These are phyloP conservation scores for Parnassius mnemosyne DNA, from an alignment of 2,888 invertebrate species.

Conservation along the genomic window DNA sequence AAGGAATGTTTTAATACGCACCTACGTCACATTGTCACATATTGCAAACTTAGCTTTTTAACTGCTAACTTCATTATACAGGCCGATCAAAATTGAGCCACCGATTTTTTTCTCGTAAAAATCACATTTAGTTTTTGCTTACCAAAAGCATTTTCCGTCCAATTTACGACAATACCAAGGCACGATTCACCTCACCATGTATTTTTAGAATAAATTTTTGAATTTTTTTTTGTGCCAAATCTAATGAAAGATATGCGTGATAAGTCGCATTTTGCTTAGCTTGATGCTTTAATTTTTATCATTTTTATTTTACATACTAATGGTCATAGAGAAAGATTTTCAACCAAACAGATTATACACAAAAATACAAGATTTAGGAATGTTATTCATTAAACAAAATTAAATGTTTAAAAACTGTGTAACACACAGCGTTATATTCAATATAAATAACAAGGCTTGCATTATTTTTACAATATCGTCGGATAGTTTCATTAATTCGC, in stretches of 20 bases:
- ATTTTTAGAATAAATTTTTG: conserved; percentile 15
- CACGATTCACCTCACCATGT: conserved; percentile 28
- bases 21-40: conserved; percentile 6
- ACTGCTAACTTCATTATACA: conserved; percentile 5
- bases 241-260: conserved; percentile 27
- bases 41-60: not conserved
- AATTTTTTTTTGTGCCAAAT: conserved; percentile 25
- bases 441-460: no score
- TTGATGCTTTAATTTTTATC: conserved; percentile 4
- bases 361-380: conserved; percentile 5
- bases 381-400: not conserved
- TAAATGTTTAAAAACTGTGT: no score
- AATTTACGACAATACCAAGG: conserved; percentile 32
- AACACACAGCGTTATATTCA: no score
- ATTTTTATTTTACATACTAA: not conserved
- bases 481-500: no score
- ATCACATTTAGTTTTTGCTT: conserved; percentile 8
- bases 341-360: not conserved
- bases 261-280: conserved; percentile 24
- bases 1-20: conserved; percentile 12
- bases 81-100: conserved; percentile 16
- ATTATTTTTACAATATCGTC: no score
- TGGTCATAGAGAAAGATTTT: not conserved
- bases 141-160: not conserved
- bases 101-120: conserved; percentile 8